Conservation (phyloP, 2,888 invertebrate species). For the Dicyrtoma fusca region DNA sequence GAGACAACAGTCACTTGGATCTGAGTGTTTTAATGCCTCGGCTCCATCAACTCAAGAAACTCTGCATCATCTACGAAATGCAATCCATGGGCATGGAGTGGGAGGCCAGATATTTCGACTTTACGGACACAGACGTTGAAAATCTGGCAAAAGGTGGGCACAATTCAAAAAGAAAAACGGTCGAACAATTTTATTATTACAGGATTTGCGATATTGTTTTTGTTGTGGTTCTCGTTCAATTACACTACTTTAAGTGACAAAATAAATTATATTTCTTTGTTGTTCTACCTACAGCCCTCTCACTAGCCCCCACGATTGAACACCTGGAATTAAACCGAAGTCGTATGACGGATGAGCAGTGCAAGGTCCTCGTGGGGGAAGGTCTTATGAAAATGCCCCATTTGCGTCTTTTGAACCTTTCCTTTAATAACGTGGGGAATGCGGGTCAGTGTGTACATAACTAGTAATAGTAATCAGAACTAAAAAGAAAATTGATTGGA, state of each 20-base stretch:
- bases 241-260: too few relatives aligned
- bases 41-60: slow-evolving; percentile 45
- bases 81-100: slow-evolving; percentile 51
- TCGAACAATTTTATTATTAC: too few relatives aligned
- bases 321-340: slow-evolving; percentile 52
- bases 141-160: slow-evolving; percentile 48
- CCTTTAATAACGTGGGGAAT: slow-evolving; percentile 51
- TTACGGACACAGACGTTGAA: slow-evolving; percentile 52
- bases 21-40: slow-evolving; percentile 48
- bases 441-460: slow-evolving; percentile 27
- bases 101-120: slow-evolving; percentile 49
- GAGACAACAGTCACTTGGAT: slow-evolving; percentile 49
- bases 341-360: slow-evolving; percentile 50
- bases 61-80: slow-evolving; percentile 52
- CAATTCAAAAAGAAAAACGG: too few relatives aligned
- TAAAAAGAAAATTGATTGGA: too few relatives aligned
- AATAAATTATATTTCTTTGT: too few relatives aligned
- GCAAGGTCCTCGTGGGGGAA: slow-evolving; percentile 51
- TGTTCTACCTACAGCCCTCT: too few relatives aligned
- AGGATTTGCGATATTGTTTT: too few relatives aligned
- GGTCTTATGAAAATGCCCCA: slow-evolving; percentile 52
- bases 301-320: slow-evolving; percentile 42
- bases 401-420: slow-evolving; percentile 51
- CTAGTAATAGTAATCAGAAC: too few relatives aligned
- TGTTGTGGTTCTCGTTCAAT: too few relatives aligned